Percentiles rank a stretch among this genome's conserved stretches.
phyloP scores from a whole-genome alignment of 2,888 invertebrate species.

The Drosophila monieri region DNA sequence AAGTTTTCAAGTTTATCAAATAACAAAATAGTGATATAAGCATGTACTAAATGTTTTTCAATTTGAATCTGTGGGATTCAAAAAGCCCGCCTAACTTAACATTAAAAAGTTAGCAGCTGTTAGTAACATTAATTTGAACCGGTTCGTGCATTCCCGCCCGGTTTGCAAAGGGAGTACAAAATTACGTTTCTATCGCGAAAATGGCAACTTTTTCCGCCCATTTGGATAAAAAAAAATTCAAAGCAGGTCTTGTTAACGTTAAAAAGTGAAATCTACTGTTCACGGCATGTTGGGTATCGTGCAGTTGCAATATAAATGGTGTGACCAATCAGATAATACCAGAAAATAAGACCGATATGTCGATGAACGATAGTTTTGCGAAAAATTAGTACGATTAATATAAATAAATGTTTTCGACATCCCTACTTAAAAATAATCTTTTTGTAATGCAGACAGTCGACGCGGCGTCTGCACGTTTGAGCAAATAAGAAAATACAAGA shows the following conservation, averaged over 20 bases:
- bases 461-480: slow-evolving; percentile 11
- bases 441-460: slow-evolving; percentile 27
- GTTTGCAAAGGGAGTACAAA: no score
- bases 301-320: no score
- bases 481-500: slow-evolving; percentile 8
- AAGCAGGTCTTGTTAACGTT: no score
- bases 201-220: no score
- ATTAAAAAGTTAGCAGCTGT: neutral
- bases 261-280: no score
- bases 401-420: neutral
- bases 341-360: neutral
- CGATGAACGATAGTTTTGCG: neutral
- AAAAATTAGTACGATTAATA: no score
- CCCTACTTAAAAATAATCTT: slow-evolving; percentile 1
- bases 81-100: neutral
- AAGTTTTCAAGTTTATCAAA: neutral
- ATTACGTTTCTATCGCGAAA: no score
- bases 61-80: neutral
- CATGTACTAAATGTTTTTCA: neutral
- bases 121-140: neutral
- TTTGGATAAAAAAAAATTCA: no score
- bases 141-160: no score
- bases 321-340: no score
- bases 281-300: no score
- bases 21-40: neutral